These are phyloP conservation scores for Melieria omissa DNA, from an alignment of 2,888 invertebrate species.

Conservation along the genomic window DNA sequence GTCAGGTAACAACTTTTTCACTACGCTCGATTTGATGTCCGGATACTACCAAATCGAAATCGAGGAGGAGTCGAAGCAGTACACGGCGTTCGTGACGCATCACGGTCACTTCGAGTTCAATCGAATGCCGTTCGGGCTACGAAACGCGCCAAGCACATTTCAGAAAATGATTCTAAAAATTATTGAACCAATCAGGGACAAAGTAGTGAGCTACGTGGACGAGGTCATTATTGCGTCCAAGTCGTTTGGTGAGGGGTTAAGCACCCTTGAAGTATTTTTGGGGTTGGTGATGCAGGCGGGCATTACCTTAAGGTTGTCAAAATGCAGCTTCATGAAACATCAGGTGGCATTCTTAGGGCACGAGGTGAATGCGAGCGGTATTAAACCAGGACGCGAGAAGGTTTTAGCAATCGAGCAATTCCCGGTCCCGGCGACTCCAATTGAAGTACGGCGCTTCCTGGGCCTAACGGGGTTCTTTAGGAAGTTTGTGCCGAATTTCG, in stretches of 20 bases:
- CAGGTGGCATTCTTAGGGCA: slow-evolving; percentile 51
- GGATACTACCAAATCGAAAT: slow-evolving; percentile 38
- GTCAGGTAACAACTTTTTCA: background rate
- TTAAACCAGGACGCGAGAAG: slow-evolving; percentile 51
- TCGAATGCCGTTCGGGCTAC: slow-evolving; percentile 32
- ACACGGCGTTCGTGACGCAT: slow-evolving; percentile 30
- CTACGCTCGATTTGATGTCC: slow-evolving; percentile 34
- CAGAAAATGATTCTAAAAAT: slow-evolving; percentile 48
- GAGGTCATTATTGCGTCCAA: slow-evolving; percentile 35
- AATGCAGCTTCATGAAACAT: slow-evolving; percentile 47
- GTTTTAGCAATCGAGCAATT: slow-evolving; percentile 46
- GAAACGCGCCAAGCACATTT: slow-evolving; percentile 57
- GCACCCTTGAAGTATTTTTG: slow-evolving; percentile 37
- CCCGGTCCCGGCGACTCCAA: slow-evolving; percentile 46
- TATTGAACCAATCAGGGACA: slow-evolving; percentile 24
- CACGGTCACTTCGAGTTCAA: slow-evolving; percentile 36
- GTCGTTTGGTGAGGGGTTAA: slow-evolving; percentile 34
- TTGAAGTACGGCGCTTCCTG: slow-evolving; percentile 51
- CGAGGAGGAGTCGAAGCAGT: slow-evolving; percentile 28
- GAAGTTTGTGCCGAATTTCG: slow-evolving; percentile 49
- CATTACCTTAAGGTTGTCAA: slow-evolving; percentile 41
- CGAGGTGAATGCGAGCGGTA: slow-evolving; percentile 46
- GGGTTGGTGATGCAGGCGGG: slow-evolving; percentile 27
- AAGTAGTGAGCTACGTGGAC: slow-evolving; percentile 35
- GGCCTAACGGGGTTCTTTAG: slow-evolving; percentile 55